A percentile compares a stretch with the other conserved stretches of the same genome.
phyloP scores from a whole-genome alignment of 2,888 invertebrate genomes.

The Furcula furcula region DNA sequence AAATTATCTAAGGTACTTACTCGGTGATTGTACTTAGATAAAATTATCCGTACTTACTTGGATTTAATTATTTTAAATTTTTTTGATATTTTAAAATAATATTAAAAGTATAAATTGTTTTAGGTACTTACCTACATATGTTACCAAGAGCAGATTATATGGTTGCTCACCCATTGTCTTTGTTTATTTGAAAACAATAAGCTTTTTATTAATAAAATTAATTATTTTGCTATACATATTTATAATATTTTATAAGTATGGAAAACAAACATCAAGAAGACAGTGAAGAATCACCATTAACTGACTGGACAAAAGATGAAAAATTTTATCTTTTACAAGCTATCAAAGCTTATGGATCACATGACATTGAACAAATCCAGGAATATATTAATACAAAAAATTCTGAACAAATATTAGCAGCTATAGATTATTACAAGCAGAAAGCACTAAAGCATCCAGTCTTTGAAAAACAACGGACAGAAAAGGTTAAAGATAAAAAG shows the following conservation, averaged over 20 bases:
- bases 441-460: constrained; percentile 30
- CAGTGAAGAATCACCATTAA: constrained; percentile 10
- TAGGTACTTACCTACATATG: too few relatives aligned
- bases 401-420: constrained; percentile 38
- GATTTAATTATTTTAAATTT: too few relatives aligned
- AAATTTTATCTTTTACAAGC: constrained; percentile 48
- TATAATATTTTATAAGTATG: background rate
- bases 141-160: too few relatives aligned
- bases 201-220: too few relatives aligned
- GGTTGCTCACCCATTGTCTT: too few relatives aligned
- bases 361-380: constrained; percentile 36
- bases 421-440: constrained; percentile 44
- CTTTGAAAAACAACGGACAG: constrained; percentile 2
- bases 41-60: too few relatives aligned
- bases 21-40: too few relatives aligned
- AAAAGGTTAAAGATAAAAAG: constrained; percentile 1
- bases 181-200: too few relatives aligned
- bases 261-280: background rate
- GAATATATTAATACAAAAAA: constrained; percentile 42
- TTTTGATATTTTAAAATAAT: too few relatives aligned
- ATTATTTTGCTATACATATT: too few relatives aligned
- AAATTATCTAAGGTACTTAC: too few relatives aligned
- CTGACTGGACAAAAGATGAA: constrained; percentile 58
- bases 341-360: constrained; percentile 40
- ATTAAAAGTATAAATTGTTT: too few relatives aligned